Base-by-base conservation (phyloP, 2,113 vertebrate genomes). In the Coracopsis vasa region DNA sequence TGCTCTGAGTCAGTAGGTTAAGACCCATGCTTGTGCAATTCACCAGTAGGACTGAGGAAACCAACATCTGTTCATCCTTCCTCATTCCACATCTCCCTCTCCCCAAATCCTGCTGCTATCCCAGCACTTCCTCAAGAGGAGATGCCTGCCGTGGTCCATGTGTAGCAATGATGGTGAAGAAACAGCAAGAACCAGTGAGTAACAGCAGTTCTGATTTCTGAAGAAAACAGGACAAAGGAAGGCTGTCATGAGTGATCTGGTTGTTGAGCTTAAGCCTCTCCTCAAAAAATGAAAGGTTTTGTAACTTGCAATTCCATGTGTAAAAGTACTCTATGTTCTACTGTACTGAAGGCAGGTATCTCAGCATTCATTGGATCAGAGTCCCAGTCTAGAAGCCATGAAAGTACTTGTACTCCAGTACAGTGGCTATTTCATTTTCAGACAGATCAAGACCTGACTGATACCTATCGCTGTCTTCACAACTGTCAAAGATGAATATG, bases 101-200 rank as follows among this genome's bases (percentile, higher is more conserved):
- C 23, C 39, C 39, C 41, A 81, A 10, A 70, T 58, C 71, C 71
- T 83, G 71, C 20, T 39, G 27, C 23, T 80, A 20, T 37, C 25
- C 44, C n/a, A 80, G 45, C 50, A 48, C 31, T 62, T 83, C 31
- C 53, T 88, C n/a, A 20, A 31, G 39, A 60, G 13, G 21, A 67
- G 66, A 62, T 14, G 16, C 45, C 72, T 35, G 41, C 50, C 42
- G 39, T 4, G 6, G 41, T 48, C 58, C 33, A 9, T 0, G 5
- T 6, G 48, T 21, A 64, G 41, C 66, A 88, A 77, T 0, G 3
- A 48, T 4, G 13, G 31, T 9, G 67, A 83, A 61, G 67, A 73
- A 21, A 0, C 27, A 48, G n/a, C 80, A 50, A 2, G 14, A 47
- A 67, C 6, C 28, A 85, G 11, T 0, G 0, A 65, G 31, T n/a